Conservation (phyloP, 1,140 invertebrate species). For the Drosophila obscura region DNA sequence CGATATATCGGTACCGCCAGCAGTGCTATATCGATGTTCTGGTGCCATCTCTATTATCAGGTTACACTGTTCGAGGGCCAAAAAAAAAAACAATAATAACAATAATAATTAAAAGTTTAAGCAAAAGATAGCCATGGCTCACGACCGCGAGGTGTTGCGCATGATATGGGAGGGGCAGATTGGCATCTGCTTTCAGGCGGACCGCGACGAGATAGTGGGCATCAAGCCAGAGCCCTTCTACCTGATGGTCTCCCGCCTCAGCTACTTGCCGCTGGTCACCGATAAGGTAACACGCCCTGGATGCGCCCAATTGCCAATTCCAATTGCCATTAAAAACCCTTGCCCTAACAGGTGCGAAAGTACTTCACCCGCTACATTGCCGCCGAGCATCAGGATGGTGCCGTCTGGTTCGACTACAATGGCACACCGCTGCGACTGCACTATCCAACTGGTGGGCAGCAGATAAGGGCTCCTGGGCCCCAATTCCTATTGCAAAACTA, state of each 20-base stretch:
- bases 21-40: not conserved
- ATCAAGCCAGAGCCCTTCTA: constrained; percentile 96
- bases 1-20: constrained; percentile 9
- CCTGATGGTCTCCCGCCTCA: constrained; percentile 96
- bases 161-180: constrained; percentile 98
- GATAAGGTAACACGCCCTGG: constrained; percentile 90
- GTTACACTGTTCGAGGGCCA: constrained; percentile 25
- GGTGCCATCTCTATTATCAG: constrained; percentile 28
- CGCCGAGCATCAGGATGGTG: constrained; percentile 91
- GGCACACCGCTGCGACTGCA: constrained; percentile 97
- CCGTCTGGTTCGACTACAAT: constrained; percentile 98
- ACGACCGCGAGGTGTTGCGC: constrained; percentile 95
- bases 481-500: not conserved
- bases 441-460: constrained; percentile 92
- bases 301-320: not conserved
- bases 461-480: not conserved
- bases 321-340: not conserved
- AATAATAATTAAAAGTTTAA: constrained; percentile 24
- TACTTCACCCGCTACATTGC: constrained; percentile 94
- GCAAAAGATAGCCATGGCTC: constrained; percentile 88
- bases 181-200: constrained; percentile 94
- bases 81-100: constrained; percentile 43
- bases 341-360: constrained; percentile 89
- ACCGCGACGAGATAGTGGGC: constrained; percentile 94
- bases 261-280: constrained; percentile 97